Base-by-base conservation (phyloP, 2,888 invertebrate genomes). In the Cenopis cana region DNA sequence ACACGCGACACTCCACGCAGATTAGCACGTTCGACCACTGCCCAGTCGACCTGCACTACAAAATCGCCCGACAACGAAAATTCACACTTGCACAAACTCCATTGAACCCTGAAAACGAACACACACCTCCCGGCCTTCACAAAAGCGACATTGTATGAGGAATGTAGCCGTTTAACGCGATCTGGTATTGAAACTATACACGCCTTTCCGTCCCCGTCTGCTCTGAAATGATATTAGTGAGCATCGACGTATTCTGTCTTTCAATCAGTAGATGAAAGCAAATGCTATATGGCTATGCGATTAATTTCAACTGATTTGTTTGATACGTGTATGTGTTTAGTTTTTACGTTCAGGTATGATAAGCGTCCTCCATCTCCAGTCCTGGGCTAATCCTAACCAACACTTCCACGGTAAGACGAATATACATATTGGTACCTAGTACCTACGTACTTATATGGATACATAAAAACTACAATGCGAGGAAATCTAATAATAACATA, bases 1-100 rank as follows among this genome's bases (percentile, higher is more conserved):
- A 92, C 86, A 91, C 86, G 90, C 90, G 90, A 91, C 91, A 89
- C 90, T 89, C 91, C 83, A 89, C 89, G 89, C 90, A 92, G 91
- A 93, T 93, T 93, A 91, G 93, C 88, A 85, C 87, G 86, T 83
- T 89, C 88, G 83, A 82, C 87, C 88, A 88, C 85, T 85, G 85
- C 82, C 85, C 85, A 84, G 85, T 85, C 80, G 80, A 80, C 79
- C 81, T 74, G 79, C 78, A 85, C 82, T 77, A 80, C 81, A 80
- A 78, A 74, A 80, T 80, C 77, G 73, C 79, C 79, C 72, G 76
- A 74, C 81, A 77, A 54, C 77, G 83, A 88, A 87, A 87, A 87
- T 89, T 83, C 82, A 82, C 86, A 86, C 81, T 84, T 80, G 77
- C 79, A 78, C 82, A 82, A 82, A 82, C 78, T 89, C 85, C 90